Conservation (phyloP, 2,888 invertebrate genomes). For the Pseudeuparius sepicola region DNA sequence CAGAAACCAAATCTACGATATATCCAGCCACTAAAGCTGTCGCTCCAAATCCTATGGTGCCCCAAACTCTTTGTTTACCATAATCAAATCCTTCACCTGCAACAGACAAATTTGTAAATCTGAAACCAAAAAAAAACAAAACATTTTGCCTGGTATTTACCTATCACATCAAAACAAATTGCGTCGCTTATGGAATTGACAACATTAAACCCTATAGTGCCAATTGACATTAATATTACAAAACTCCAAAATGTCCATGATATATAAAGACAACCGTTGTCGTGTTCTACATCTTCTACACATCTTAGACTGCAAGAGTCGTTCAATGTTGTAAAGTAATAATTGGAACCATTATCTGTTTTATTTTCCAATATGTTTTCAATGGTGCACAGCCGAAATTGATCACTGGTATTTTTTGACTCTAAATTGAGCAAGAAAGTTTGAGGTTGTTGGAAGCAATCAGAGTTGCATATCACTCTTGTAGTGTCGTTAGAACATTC, state of each 20-base stretch:
- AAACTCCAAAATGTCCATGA: slow-evolving; percentile 64
- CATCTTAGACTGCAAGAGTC: slow-evolving; percentile 27
- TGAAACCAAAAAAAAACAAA: background rate
- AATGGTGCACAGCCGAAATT: no score
- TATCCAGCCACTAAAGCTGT: slow-evolving; percentile 64
- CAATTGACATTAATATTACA: slow-evolving; percentile 58
- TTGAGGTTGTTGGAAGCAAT: slow-evolving; percentile 20
- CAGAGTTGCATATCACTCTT: slow-evolving; percentile 20
- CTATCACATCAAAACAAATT: slow-evolving; percentile 79
- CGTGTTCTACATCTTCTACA: slow-evolving; percentile 29
- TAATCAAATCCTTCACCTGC: slow-evolving; percentile 61
- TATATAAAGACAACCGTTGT: slow-evolving; percentile 42
- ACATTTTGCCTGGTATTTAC: slow-evolving; percentile 39
- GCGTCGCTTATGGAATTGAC: slow-evolving; percentile 82
- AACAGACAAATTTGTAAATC: no score
- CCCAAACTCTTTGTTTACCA: slow-evolving; percentile 74
- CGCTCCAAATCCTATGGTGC: slow-evolving; percentile 68
- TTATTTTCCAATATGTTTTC: no score
- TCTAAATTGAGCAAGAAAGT: no score
- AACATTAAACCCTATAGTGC: slow-evolving; percentile 74
- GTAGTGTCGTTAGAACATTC: slow-evolving; percentile 20
- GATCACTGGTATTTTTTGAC: no score
- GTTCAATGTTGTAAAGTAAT: slow-evolving; percentile 5
- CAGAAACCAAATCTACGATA: slow-evolving; percentile 55
- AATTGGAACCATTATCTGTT: no score